Evolutionary conservation across 2,113 vertebrate genomes (phyloP).

Genomic region (Oreochromis aureus): DNA sequence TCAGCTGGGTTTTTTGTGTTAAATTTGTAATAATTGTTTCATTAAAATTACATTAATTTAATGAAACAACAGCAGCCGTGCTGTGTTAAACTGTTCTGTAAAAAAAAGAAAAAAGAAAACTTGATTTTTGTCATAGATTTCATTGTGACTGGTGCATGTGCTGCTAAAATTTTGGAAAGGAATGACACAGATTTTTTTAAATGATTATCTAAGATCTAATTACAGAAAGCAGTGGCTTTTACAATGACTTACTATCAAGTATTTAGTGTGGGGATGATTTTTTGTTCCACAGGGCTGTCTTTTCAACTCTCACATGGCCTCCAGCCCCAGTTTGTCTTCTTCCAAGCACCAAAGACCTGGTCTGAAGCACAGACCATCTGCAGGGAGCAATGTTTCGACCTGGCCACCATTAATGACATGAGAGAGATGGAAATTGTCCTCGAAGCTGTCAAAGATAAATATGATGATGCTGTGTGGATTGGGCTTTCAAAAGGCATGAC

Average conservation of each 20-base stretch:
- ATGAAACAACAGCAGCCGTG: neutral
- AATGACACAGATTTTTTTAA: no score
- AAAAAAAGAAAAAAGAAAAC: neutral
- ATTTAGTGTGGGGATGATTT: neutral
- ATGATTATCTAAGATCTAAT: neutral
- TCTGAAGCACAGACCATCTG: neutral
- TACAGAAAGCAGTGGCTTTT: neutral
- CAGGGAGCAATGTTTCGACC: neutral
- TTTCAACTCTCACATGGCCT: accelerated
- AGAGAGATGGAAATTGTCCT: neutral
- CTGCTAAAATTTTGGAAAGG: neutral
- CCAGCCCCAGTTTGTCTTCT: accelerated
- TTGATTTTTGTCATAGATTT: neutral
- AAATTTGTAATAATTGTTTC: neutral
- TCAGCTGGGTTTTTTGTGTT: neutral
- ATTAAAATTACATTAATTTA: neutral
- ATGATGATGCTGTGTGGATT: neutral
- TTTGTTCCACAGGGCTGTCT: accelerated
- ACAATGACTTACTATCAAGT: no score
- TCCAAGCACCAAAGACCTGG: neutral
- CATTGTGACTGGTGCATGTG: accelerated
- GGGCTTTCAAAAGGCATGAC: accelerated
- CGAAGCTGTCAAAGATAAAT: neutral
- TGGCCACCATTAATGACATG: neutral
- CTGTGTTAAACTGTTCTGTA: neutral